Evolutionary conservation across 2,888 invertebrate genomes (phyloP), one percentile per base, ranked within the genome.

Genomic region (Phorcus lineatus): DNA sequence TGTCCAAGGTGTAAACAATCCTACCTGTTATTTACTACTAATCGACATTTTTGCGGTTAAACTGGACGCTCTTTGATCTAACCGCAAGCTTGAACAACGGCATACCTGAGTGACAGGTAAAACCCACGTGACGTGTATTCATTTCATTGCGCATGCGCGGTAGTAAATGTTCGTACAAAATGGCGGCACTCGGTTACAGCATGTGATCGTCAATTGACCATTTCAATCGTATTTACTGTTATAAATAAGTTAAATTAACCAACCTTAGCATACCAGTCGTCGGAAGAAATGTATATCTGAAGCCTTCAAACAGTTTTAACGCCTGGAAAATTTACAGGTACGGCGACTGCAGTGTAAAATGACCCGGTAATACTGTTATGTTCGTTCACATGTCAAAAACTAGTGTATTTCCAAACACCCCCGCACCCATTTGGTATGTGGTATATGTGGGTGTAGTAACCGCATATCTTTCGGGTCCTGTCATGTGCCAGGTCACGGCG

Each of bases 21-120:
- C 55, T 55, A 76, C 76, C 76, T 76, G 76, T 70, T 36, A 70
- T 36, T 70, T 70, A 70, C 70, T 70, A 70, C 28, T 70, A 70
- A 70, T 28, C 70, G 70, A 70, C 70, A 76, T 76, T 28, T 76
- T 76, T 76, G 76, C 24, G 76, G 76, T 76, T 76, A 54, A 31
- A 76, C 55, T 55, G 57, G 53, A 28, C 53, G 53, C 76, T 31
- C 76, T 76, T 76, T 76, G 76, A 76, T 76, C 76, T 54, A 54
- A 54, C 54, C 76, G 54, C 54, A 53, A 54, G 28, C 54, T 16
- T 54, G 74, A 74, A 52, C 62, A 62, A 74, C 53, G 76, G 55
- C 76, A 76, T 75, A 75, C 74, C 74, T 53, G 36, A 54, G 19
- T 70, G 70, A 70, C 70, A 70, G 70, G 70, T 70, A 70, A 36